These are phyloP conservation scores for Pteronura brasiliensis DNA, from an alignment of 2,113 vertebrate genomes.

Conservation along the genomic window DNA sequence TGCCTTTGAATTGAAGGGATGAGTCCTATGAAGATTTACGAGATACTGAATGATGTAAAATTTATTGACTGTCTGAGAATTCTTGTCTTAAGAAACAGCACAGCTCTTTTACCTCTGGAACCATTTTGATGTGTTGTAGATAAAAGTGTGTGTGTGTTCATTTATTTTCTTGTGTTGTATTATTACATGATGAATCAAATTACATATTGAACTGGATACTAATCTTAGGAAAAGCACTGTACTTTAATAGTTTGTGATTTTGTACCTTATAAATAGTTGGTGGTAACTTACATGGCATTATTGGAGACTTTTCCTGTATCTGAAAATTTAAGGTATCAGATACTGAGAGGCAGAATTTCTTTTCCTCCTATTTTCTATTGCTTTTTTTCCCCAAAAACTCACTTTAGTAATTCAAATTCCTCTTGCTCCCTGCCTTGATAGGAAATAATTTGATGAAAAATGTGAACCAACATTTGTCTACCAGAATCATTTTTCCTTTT, in stretches of 20 bases:
- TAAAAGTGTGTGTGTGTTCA: background rate
- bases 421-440: background rate
- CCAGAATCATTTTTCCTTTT: background rate
- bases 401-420: background rate
- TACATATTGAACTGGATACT: background rate
- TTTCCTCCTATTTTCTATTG: background rate
- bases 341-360: background rate
- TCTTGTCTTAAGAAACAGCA: background rate
- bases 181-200: background rate
- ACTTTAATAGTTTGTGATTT: background rate
- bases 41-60: background rate
- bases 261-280: background rate
- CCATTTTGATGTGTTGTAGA: background rate
- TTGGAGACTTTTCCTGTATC: background rate
- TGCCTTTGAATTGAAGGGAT: conserved; percentile 44
- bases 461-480: background rate
- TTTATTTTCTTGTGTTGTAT: background rate
- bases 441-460: conserved; percentile 26
- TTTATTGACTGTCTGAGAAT: background rate
- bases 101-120: background rate
- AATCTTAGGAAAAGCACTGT: background rate
- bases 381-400: background rate
- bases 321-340: conserved; percentile 23
- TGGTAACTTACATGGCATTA: background rate
- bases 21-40: conserved; percentile 34